Percentiles rank a stretch among this genome's conserved stretches.
Evolutionary conservation across 92 coral and sea anemone genomes (phyloP).

Genomic region (Palythoa heliodiscus): DNA sequence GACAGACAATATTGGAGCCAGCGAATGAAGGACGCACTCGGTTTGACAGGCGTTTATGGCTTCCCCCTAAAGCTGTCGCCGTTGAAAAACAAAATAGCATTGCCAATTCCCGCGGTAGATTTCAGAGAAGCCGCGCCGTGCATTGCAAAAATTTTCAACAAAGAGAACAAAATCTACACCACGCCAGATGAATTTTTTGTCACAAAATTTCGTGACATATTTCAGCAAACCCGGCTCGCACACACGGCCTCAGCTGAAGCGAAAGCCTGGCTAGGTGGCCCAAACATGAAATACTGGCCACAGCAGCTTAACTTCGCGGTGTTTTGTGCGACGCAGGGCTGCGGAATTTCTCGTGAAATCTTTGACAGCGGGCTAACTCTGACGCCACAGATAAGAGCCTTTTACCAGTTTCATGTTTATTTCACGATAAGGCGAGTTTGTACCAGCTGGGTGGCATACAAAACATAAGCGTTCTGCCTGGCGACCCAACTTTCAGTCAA

Average conservation of each 20-base stretch:
- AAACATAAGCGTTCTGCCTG: neutral
- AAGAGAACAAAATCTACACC: neutral
- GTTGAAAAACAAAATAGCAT: no score
- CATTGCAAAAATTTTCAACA: no score
- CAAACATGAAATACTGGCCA: neutral
- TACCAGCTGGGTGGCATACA: neutral
- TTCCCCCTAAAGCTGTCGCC: no score
- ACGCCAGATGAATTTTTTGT: neutral
- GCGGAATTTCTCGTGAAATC: neutral
- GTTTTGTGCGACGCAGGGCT: neutral
- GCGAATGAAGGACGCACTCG: no score
- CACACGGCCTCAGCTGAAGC: neutral
- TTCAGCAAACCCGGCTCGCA: neutral
- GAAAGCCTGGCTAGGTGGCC: neutral
- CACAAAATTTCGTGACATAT: neutral
- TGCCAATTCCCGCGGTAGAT: no score
- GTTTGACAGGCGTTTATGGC: no score
- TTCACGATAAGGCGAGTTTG: neutral
- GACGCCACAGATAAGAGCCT: neutral
- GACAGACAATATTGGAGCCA: no score
- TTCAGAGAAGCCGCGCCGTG: no score
- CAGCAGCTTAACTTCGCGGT: neutral
- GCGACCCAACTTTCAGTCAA: neutral
- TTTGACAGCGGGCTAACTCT: neutral
- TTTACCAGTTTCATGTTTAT: neutral